These are phyloP conservation scores for Rhynchophorus ferrugineus DNA, from an alignment of 1,140 invertebrate species.

Conservation along the genomic window DNA sequence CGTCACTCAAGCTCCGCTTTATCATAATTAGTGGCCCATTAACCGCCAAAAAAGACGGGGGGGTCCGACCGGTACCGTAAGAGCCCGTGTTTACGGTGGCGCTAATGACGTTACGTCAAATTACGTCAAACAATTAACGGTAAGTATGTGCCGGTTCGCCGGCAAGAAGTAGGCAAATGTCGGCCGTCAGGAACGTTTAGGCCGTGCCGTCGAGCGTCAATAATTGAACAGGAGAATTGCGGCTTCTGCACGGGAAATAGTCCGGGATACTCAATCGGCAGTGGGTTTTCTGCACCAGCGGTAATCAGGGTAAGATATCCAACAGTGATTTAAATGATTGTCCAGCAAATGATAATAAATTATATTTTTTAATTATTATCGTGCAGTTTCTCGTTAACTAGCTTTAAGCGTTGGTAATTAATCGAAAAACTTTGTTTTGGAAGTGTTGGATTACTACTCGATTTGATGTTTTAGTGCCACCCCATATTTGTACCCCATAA, in stretches of 20 bases:
- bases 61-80: conserved; percentile 20
- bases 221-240: conserved; percentile 27
- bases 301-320: no score
- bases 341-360: no score
- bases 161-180: conserved; percentile 31
- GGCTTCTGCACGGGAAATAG: conserved; percentile 2
- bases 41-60: conserved; percentile 14
- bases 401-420: no score
- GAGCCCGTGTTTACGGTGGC: conserved; percentile 19
- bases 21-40: conserved; percentile 20
- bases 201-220: conserved; percentile 21
- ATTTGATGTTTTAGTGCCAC: no score
- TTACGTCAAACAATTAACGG: conserved; percentile 26
- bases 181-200: conserved; percentile 26
- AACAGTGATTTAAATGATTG: no score
- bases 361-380: no score
- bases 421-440: no score
- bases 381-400: no score
- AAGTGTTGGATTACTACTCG: no score
- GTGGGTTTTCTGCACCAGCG: not conserved
- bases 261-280: not conserved
- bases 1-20: conserved; percentile 24
- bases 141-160: conserved; percentile 25
- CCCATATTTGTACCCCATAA: no score
- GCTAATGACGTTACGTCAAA: conserved; percentile 29